Percentiles rank a stretch among this genome's conserved stretches.
phyloP scores from a whole-genome alignment of 64 coral and sea anemone species.

The Astreopora myriophthalma region DNA sequence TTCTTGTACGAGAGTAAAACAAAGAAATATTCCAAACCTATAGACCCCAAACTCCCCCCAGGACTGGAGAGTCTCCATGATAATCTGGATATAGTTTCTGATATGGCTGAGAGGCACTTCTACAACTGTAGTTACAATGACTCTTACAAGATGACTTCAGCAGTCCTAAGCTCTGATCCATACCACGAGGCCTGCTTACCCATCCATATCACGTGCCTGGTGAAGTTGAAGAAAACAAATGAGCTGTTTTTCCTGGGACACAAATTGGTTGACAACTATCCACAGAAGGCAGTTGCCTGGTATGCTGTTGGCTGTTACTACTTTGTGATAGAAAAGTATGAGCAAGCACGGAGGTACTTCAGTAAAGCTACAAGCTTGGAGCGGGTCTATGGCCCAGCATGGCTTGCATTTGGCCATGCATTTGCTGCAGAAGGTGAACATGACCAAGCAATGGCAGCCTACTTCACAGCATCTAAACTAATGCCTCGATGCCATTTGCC shows the following conservation, averaged over 20 bases:
- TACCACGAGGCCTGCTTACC: slow-evolving; percentile 91
- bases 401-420: slow-evolving; percentile 98
- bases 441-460: slow-evolving; percentile 99
- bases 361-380: slow-evolving; percentile 94
- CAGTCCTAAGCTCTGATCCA: slow-evolving; percentile 82
- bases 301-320: slow-evolving; percentile 99
- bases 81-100: slow-evolving; percentile 92
- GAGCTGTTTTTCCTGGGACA: slow-evolving; percentile 93
- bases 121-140: slow-evolving; percentile 88
- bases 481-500: slow-evolving; percentile 95
- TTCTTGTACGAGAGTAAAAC: slow-evolving; percentile 91
- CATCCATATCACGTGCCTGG: slow-evolving; percentile 94
- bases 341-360: slow-evolving; percentile 92
- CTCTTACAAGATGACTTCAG: slow-evolving; percentile 86
- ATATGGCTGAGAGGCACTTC: slow-evolving; percentile 94
- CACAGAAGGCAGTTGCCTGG: slow-evolving; percentile 94
- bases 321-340: slow-evolving; percentile 97
- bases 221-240: slow-evolving; percentile 96
- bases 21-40: slow-evolving; percentile 80
- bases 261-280: slow-evolving; percentile 98
- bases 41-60: slow-evolving; percentile 84
- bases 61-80: slow-evolving; percentile 78
- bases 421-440: slow-evolving; percentile 98
- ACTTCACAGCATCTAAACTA: slow-evolving; percentile 96
- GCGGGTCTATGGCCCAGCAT: slow-evolving; percentile 88